Conservation (phyloP, 2,888 invertebrate species). For the Noctua pronuba region DNA sequence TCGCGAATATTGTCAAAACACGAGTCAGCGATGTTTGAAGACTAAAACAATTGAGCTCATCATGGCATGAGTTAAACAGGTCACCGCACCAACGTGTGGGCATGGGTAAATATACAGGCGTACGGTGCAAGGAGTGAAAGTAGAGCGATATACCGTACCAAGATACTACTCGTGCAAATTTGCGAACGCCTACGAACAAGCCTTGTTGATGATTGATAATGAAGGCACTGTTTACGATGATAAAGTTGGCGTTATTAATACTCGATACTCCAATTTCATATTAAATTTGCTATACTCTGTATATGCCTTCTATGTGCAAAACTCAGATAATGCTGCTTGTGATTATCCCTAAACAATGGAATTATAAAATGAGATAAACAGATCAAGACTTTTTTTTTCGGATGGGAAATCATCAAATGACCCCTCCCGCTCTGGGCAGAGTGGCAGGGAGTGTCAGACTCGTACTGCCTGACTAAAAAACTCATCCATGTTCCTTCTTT, state of each 20-base stretch:
- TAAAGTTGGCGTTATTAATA: not conserved
- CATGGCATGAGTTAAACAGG: conserved; percentile 74
- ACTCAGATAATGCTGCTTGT: not conserved
- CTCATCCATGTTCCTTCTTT: no score
- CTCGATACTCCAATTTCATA: conserved; percentile 2
- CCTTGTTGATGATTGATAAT: conserved; percentile 48
- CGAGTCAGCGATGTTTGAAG: conserved; percentile 69
- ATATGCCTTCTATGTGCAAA: not conserved
- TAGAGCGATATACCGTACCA: conserved; percentile 70
- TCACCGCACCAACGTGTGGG: conserved; percentile 70
- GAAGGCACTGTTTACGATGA: conserved; percentile 22
- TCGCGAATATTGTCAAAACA: conserved; percentile 83
- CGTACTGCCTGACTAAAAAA: no score
- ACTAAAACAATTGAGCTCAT: conserved; percentile 78
- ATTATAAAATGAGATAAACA: not conserved
- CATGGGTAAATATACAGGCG: conserved; percentile 63
- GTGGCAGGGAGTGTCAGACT: no score
- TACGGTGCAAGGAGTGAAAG: conserved; percentile 71
- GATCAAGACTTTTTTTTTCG: conserved; percentile 44
- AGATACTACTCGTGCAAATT: not conserved
- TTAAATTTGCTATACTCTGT: not conserved
- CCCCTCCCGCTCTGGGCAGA: no score
- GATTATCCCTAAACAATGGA: not conserved
- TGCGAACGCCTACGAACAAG: conserved; percentile 24
- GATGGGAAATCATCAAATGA: no score